These are phyloP conservation scores for Diadromus collaris DNA, from an alignment of 2,888 invertebrate species.

Conservation along the genomic window DNA sequence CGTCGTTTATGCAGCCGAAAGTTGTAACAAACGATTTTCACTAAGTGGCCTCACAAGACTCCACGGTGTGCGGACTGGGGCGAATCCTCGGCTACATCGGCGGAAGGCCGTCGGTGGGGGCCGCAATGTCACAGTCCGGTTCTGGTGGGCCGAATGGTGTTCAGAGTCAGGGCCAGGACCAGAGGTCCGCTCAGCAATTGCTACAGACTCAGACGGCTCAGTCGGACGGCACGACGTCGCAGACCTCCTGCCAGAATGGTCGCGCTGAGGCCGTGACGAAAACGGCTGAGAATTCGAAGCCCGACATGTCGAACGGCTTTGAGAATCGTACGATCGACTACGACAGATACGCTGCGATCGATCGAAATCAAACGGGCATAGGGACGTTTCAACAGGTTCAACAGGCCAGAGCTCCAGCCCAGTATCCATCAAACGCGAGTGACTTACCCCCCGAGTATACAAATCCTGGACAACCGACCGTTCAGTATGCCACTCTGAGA, in stretches of 20 bases:
- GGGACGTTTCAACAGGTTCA: constrained; percentile 46
- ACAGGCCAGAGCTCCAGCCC: constrained; percentile 41
- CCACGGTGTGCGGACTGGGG: constrained; percentile 78
- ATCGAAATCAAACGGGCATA: constrained; percentile 61
- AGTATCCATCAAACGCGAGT: constrained; percentile 44
- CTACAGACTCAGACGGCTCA: constrained; percentile 53
- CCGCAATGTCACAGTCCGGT: constrained; percentile 78
- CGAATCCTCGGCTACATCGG: constrained; percentile 79
- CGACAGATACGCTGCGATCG: constrained; percentile 68
- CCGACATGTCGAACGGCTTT: constrained; percentile 76
- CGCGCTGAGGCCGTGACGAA: constrained; percentile 63
- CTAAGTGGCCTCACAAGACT: constrained; percentile 70
- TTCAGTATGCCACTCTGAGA: constrained; percentile 66
- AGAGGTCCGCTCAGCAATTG: constrained; percentile 41
- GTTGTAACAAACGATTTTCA: constrained; percentile 42
- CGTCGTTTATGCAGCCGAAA: constrained; percentile 51
- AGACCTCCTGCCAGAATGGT: constrained; percentile 71
- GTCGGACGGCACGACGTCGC: constrained; percentile 66
- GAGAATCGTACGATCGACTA: constrained; percentile 74
- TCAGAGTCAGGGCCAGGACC: constrained; percentile 66
- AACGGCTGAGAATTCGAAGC: constrained; percentile 64
- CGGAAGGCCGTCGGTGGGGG: constrained; percentile 79
- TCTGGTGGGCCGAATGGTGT: constrained; percentile 70
- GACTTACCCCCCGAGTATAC: constrained; percentile 53
- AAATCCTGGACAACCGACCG: constrained; percentile 37